phyloP scores from a whole-genome alignment of 2,113 vertebrate genomes.

The Rhinogobius similis region DNA sequence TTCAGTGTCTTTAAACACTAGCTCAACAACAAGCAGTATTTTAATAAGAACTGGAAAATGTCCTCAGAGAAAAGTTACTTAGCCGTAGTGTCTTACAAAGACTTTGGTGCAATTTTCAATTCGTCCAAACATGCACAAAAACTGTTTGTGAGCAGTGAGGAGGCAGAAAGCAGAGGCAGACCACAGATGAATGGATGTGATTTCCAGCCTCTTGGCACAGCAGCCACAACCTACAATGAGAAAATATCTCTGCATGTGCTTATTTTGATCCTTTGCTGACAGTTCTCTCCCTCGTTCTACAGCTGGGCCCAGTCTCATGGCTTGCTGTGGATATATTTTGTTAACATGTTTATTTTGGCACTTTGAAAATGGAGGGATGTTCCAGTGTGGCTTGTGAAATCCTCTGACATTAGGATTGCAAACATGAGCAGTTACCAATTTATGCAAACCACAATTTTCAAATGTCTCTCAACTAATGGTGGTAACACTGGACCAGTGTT shows the following conservation, averaged over 20 bases:
- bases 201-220: background rate
- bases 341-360: conserved; percentile 57
- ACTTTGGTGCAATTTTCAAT: background rate
- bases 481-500: conserved; percentile 14
- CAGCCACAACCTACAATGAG: conserved; percentile 13
- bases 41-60: too few species aligned
- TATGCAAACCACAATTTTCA: background rate
- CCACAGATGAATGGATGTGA: background rate
- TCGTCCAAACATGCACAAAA: background rate
- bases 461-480: conserved; percentile 24
- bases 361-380: conserved; percentile 29
- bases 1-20: too few species aligned
- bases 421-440: conserved; percentile 37
- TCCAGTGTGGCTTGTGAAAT: conserved; percentile 10
- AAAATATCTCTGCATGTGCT: conserved; percentile 25
- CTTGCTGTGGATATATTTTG: conserved; percentile 44
- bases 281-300: conserved; percentile 3
- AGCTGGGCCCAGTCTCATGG: conserved; percentile 19
- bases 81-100: background rate
- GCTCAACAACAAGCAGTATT: too few species aligned
- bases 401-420: conserved; percentile 43
- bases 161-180: background rate
- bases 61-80: too few species aligned
- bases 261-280: conserved; percentile 15
- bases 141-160: background rate